These are phyloP conservation scores for Platalea minor DNA, from an alignment of 2,797 vertebrate genomes.

Conservation along the genomic window DNA sequence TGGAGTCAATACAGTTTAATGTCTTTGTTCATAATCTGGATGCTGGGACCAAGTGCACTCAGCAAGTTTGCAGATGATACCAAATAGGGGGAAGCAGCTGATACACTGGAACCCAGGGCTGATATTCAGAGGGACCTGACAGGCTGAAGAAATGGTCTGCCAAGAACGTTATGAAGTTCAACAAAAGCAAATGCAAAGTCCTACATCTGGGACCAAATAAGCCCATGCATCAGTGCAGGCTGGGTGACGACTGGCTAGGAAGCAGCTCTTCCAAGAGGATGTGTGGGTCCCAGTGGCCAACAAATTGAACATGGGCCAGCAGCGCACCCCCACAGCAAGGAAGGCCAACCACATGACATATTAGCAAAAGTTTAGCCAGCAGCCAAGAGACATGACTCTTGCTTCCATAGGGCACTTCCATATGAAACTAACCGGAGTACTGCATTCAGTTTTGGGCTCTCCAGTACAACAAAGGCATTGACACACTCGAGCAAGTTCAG, in stretches of 20 bases:
- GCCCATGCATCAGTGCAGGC: neutral
- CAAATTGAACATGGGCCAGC: neutral
- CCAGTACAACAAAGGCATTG: neutral
- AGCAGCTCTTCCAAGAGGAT: neutral
- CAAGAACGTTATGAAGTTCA: neutral
- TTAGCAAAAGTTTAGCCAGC: neutral
- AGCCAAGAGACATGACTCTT: neutral
- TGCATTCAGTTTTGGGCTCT: neutral
- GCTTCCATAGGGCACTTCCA: neutral
- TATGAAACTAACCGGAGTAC: neutral
- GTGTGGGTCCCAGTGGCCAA: neutral
- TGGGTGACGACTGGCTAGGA: too few relatives aligned
- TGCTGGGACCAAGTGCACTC: neutral
- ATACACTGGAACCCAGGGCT: neutral
- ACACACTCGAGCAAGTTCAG: neutral
- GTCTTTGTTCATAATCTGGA: neutral
- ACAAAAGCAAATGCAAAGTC: neutral
- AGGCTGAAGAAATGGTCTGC: neutral
- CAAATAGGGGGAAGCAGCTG: neutral
- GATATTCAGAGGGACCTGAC: neutral
- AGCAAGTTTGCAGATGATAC: neutral
- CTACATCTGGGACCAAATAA: neutral
- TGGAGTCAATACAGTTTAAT: neutral
- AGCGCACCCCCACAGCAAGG: neutral
- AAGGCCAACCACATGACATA: neutral